Conservation (phyloP, 2,888 invertebrate species). For the Smittia sp. region DNA sequence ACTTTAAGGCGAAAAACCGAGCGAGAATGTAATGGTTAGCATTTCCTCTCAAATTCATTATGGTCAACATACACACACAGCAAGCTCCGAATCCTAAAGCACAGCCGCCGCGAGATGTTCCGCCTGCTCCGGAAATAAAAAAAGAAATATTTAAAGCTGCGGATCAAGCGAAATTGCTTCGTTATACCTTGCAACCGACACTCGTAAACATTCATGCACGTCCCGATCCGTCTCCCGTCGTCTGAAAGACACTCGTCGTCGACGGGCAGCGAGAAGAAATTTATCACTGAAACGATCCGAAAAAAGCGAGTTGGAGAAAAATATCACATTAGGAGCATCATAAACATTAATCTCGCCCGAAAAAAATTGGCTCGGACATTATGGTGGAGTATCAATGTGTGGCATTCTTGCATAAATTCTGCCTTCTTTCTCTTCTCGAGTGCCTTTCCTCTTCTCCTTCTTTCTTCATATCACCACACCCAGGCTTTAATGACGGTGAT, state of each 20-base stretch:
- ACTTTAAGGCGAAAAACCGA: background rate
- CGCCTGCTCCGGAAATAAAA: constrained; percentile 45
- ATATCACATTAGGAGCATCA: constrained; percentile 7
- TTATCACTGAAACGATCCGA: constrained; percentile 60
- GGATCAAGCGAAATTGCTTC: constrained; percentile 47
- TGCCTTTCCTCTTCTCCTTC: no score
- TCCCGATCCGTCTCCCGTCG: constrained; percentile 68
- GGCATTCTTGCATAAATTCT: constrained; percentile 2
- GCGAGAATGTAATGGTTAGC: background rate
- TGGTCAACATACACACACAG: constrained; percentile 71
- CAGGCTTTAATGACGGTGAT: background rate
- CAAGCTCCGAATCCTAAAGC: constrained; percentile 83
- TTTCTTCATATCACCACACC: no score
- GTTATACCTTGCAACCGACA: constrained; percentile 65
- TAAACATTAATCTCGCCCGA: background rate
- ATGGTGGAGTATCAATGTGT: background rate
- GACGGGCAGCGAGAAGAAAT: constrained; percentile 80
- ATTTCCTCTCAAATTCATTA: background rate
- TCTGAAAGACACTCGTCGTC: constrained; percentile 75
- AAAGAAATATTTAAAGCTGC: constrained; percentile 44
- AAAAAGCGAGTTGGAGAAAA: background rate
- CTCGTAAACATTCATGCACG: constrained; percentile 81
- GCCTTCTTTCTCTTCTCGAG: background rate
- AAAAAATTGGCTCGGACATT: background rate
- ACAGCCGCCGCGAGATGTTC: constrained; percentile 69